Evolutionary conservation across 2,888 invertebrate genomes (phyloP).

Genomic region (Salticus scenicus): DNA sequence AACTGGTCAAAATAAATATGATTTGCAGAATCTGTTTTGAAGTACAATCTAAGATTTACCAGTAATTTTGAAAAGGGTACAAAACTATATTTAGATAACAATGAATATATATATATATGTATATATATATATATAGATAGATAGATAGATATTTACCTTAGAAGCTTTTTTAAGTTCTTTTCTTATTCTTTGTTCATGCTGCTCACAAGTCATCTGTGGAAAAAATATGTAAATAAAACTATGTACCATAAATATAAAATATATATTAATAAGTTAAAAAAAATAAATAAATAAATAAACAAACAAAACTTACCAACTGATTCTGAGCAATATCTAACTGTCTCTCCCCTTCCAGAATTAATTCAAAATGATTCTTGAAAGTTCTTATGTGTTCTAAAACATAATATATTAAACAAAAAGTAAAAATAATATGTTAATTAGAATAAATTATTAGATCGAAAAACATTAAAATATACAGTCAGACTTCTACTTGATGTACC

Average conservation of each 20-base stretch:
- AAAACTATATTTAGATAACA: no score
- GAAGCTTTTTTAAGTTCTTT: constrained; percentile 77
- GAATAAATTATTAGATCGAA: no score
- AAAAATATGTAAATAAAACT: background rate
- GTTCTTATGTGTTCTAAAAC: constrained; percentile 77
- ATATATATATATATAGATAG: no score
- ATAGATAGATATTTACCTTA: no score
- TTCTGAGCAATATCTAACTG: constrained; percentile 77
- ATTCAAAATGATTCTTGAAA: constrained; percentile 77
- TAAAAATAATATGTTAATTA: background rate
- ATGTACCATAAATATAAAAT: no score
- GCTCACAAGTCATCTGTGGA: constrained; percentile 76
- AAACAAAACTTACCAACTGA: constrained; percentile 74
- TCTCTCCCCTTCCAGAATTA: constrained; percentile 78
- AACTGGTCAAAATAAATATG: no score
- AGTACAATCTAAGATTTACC: no score
- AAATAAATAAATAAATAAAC: background rate
- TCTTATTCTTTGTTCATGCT: constrained; percentile 76
- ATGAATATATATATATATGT: no score
- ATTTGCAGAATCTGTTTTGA: no score
- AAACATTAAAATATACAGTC: no score
- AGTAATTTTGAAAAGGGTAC: no score
- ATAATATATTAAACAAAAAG: constrained; percentile 56
- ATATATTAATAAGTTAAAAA: background rate
- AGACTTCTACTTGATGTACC: no score